Evolutionary conservation across 2,113 vertebrate genomes (phyloP).

Genomic region (Albula glossodonta): DNA sequence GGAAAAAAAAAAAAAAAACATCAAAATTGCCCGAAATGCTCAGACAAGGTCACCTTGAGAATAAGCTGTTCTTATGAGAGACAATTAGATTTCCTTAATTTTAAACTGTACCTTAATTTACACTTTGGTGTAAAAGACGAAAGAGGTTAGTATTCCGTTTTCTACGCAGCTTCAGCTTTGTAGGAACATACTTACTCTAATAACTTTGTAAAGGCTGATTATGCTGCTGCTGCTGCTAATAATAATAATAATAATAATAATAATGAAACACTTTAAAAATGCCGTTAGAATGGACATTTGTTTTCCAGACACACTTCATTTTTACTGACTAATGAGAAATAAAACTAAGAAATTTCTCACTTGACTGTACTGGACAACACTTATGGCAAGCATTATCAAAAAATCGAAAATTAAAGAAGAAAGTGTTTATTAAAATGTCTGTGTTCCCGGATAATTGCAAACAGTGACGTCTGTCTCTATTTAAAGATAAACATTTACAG

Average conservation of each 20-base stretch:
- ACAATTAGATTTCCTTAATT: too few relatives aligned
- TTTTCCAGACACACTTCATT: constrained; percentile 24
- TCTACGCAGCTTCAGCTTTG: too few relatives aligned
- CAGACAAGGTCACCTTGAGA: neutral
- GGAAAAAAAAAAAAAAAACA: neutral
- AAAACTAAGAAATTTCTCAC: constrained; percentile 26
- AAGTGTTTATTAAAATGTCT: neutral
- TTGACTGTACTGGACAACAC: constrained; percentile 13
- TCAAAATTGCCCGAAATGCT: neutral
- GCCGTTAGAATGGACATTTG: constrained; percentile 3
- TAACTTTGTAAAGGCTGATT: neutral
- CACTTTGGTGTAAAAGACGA: too few relatives aligned
- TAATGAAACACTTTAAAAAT: neutral
- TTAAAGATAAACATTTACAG: constrained; percentile 15
- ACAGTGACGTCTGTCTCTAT: constrained; percentile 4
- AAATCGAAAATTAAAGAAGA: constrained; percentile 13
- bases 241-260: too few relatives aligned
- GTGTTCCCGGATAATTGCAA: neutral
- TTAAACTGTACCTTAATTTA: too few relatives aligned
- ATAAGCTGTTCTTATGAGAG: neutral
- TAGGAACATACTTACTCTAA: too few relatives aligned
- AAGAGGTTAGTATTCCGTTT: neutral
- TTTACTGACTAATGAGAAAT: constrained; percentile 32
- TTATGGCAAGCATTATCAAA: constrained; percentile 31
- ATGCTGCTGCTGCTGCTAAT: too few relatives aligned